Base-by-base conservation (phyloP, 2,888 invertebrate genomes). In the Laspeyria flexula region DNA sequence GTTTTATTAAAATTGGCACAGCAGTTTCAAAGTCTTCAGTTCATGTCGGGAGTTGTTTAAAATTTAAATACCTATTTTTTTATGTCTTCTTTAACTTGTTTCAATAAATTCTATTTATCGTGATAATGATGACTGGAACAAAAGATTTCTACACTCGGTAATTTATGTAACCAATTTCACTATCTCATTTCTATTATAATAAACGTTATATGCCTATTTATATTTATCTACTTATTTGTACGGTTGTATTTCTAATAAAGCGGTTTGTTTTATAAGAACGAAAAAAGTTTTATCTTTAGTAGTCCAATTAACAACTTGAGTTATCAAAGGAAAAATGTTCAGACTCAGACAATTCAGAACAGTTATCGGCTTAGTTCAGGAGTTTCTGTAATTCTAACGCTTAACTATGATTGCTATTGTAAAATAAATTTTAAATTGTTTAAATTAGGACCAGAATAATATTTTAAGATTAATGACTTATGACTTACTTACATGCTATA, bases 291-390 rank as follows among this genome's bases (percentile, higher is more conserved):
- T 34, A 43, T 34, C 13, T 18, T 15, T 18, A 25, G 34, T 16
- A 43, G 23, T 25, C 31, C 42, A 42, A 42, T 42, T 42, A 42
- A 43, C 43, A 34, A 43, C 7, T 31, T 41, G 5, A n/a, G 6
- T 18, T n/a, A 18, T n/a, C 16, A n/a, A n/a, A n/a, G 34, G n/a
- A 35, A 35, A 35, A 35, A 33, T 33, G 13, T 1, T 33, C 1
- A 33, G 4, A 35, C 18, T 16, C 18, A 18, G 11, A 5, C 33
- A 12, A 33, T 11, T 35, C 13, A 16, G 1, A n/a, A n/a, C 34
- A n/a, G 3, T 35, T 35, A 18, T 35, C 10, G 4, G 34, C 34
- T 1, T 35, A 35, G 16, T 6, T 18, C 34, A 18, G n/a, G 16
- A 18, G 16, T 35, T 35, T 18, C n/a, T 33, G 33, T 13, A 15